Conservation (phyloP, 2,888 invertebrate species). For the Psococerastis gibbosa region DNA sequence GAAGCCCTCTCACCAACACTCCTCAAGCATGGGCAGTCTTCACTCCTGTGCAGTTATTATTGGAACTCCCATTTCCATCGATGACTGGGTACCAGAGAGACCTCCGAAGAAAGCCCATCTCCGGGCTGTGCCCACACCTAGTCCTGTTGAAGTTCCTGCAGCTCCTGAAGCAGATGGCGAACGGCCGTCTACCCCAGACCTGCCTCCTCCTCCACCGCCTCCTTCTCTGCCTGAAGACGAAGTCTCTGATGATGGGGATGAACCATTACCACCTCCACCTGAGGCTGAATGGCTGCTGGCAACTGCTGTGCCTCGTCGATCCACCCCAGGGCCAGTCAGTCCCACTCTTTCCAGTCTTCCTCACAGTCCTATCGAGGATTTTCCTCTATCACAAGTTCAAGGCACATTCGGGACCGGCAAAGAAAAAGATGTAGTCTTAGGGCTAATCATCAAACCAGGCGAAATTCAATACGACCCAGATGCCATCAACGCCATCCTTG, state of each 20-base stretch:
- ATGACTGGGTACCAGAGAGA: slow-evolving; percentile 51
- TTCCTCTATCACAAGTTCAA: not conserved
- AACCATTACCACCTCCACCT: slow-evolving; percentile 17
- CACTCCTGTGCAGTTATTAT: slow-evolving; percentile 32
- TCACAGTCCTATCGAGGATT: not conserved
- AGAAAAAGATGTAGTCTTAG: not conserved
- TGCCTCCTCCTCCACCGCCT: slow-evolving; percentile 5
- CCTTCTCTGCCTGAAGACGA: slow-evolving; percentile 6
- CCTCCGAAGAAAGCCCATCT: slow-evolving; percentile 60
- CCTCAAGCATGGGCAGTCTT: slow-evolving; percentile 2
- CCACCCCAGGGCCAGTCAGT: not conserved
- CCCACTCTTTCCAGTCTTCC: not conserved
- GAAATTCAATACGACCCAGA: slow-evolving; percentile 3
- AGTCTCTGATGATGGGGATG: slow-evolving; percentile 10
- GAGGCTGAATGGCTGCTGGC: slow-evolving; percentile 13
- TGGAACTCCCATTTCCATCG: slow-evolving; percentile 40
- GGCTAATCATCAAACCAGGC: not conserved
- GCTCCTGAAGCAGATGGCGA: slow-evolving; percentile 3
- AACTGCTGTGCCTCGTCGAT: slow-evolving; percentile 14
- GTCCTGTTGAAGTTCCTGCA: not conserved
- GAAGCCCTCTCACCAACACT: slow-evolving; percentile 18
- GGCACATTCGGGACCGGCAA: not conserved
- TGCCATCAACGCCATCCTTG: slow-evolving; percentile 6
- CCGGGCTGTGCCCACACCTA: slow-evolving; percentile 26
- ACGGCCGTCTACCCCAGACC: not conserved